Conservation (phyloP, 1,140 invertebrate species). For the Spodoptera frugiperda region DNA sequence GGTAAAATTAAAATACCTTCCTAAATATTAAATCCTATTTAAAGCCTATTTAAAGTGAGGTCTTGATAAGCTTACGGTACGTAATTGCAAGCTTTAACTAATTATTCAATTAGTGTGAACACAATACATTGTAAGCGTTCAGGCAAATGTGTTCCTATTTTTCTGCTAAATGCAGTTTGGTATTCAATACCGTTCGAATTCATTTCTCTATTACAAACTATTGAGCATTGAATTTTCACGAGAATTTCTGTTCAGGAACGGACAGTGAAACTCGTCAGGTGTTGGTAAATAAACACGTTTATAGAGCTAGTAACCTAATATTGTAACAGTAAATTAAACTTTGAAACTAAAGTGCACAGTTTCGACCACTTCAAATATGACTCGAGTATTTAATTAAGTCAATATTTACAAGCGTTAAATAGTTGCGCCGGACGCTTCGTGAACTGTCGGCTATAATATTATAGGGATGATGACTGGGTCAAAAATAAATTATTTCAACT, state of each 20-base stretch:
- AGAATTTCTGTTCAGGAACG: background rate
- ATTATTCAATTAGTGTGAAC: conserved; percentile 27
- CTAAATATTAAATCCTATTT: too few relatives aligned
- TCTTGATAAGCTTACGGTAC: background rate
- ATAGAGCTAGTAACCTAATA: too few relatives aligned
- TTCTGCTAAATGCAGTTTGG: background rate
- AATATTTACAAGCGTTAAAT: too few relatives aligned
- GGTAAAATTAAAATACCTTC: background rate
- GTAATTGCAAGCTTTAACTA: conserved; percentile 7
- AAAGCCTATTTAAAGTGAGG: conserved; percentile 1
- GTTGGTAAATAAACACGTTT: too few relatives aligned
- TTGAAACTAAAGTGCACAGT: too few relatives aligned
- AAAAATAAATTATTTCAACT: too few relatives aligned
- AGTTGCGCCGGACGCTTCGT: too few relatives aligned
- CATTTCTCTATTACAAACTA: background rate
- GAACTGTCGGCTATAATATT: too few relatives aligned
- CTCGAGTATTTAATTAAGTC: too few relatives aligned
- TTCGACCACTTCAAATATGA: too few relatives aligned
- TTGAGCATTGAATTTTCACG: background rate
- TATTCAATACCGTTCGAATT: background rate
- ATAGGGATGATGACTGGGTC: too few relatives aligned
- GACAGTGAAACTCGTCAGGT: background rate
- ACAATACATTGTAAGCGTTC: conserved; percentile 17
- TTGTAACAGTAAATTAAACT: too few relatives aligned
- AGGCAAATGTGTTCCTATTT: conserved; percentile 26